Evolutionary conservation across 2,888 invertebrate genomes (phyloP).

Genomic region (Microctonus brassicae): DNA sequence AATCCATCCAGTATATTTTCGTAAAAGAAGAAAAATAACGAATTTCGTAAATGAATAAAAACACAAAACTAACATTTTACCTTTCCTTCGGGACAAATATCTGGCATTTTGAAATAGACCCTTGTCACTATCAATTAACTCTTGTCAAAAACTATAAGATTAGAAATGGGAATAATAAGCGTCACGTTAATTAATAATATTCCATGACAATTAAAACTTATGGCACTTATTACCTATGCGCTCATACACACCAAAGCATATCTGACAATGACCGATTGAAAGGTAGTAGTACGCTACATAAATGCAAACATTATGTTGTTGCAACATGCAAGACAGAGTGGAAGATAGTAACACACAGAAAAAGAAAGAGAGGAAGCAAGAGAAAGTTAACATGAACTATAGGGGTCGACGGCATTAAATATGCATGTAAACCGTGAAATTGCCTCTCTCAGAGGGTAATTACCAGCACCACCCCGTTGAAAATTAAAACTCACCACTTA

Average conservation of each 20-base stretch:
- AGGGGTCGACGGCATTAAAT: slow-evolving; percentile 51
- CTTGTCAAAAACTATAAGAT: neutral
- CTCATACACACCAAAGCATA: neutral
- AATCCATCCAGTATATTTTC: neutral
- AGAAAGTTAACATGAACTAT: slow-evolving; percentile 18
- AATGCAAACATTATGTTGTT: too few species aligned
- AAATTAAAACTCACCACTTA: slow-evolving; percentile 58
- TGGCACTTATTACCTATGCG: neutral
- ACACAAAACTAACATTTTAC: neutral
- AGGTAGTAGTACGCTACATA: neutral
- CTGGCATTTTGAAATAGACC: neutral
- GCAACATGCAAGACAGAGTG: too few species aligned
- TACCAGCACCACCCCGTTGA: slow-evolving; percentile 50
- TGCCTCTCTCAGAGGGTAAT: slow-evolving; percentile 54
- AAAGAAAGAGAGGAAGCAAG: slow-evolving; percentile 1
- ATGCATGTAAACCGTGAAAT: slow-evolving; percentile 60
- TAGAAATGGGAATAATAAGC: neutral
- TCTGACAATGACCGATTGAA: slow-evolving; percentile 16
- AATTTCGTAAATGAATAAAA: neutral
- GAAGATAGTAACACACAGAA: neutral
- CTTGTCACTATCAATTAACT: neutral
- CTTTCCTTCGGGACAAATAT: neutral
- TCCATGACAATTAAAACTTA: neutral
- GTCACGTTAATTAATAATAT: neutral
- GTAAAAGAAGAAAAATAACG: neutral